Evolutionary conservation across 2,113 vertebrate genomes (phyloP).

Genomic region (Haemorhous mexicanus): DNA sequence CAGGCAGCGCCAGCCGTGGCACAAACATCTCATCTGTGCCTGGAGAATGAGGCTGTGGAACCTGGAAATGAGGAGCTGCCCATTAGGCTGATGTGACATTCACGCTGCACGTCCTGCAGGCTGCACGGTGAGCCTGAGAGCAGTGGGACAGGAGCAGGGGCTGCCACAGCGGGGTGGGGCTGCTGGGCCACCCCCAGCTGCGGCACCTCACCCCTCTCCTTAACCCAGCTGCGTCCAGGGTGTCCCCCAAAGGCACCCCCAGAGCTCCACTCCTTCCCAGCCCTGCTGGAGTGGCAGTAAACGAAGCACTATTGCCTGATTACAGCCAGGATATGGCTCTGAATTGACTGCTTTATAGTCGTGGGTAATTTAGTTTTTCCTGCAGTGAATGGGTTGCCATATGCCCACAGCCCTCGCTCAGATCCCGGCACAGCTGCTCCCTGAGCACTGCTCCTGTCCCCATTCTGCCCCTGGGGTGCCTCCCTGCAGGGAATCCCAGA

Average conservation of each 20-base stretch:
- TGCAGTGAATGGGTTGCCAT: constrained; percentile 2
- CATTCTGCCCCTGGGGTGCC: fast-evolving
- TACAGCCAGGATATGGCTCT: background rate
- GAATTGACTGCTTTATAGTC: constrained; percentile 54
- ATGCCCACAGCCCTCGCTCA: background rate
- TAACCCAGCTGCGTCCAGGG: fast-evolving
- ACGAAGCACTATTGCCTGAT: constrained; percentile 14
- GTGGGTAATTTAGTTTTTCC: constrained; percentile 35
- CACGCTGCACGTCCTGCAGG: background rate
- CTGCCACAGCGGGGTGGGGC: background rate
- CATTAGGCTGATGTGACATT: constrained; percentile 19
- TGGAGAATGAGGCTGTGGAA: background rate
- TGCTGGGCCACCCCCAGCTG: background rate
- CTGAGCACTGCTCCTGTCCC: background rate
- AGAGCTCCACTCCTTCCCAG: fast-evolving
- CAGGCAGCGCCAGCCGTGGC: background rate
- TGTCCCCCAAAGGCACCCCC: background rate
- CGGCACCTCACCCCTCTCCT: background rate
- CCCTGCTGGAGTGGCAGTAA: background rate
- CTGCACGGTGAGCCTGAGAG: background rate
- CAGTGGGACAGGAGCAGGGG: background rate
- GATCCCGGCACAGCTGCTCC: background rate
- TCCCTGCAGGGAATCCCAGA: background rate
- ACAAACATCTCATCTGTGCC: background rate
- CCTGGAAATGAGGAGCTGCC: background rate